Base-by-base conservation (phyloP, 2,113 vertebrate genomes). In the Labrus mixtus region DNA sequence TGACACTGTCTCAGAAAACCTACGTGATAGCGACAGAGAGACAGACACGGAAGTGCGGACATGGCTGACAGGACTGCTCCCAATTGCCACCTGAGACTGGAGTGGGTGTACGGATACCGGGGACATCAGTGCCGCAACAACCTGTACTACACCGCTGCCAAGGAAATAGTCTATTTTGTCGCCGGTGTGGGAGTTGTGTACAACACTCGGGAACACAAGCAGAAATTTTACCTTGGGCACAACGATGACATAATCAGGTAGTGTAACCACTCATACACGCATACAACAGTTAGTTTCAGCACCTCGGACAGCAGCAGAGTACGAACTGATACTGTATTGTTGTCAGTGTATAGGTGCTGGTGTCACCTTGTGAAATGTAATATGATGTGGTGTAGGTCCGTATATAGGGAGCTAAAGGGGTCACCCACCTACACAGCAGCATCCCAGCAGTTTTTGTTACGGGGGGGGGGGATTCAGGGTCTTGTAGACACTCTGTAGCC, bases 211-310 rank as follows among this genome's bases (percentile, higher is more conserved):
- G 97, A 99, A 87, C 97, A 99, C 92, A 97, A 97, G 90, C 97
- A 99, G 94, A 99, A 99, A 97, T 99, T 99, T 93, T 99, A 97
- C 95, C 93, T 98, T 86, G 97, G 97, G 73, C 97, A 99, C 94
- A 98, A 96, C 94, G 97, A 99, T 95, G 97, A 99, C 95, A 98
- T 99, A 91, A 99, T 99, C 95, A 99, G 97, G 98, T 99, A 96
- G 11, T 50, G 72, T 55, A 37, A 67, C 17, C 46, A 9, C 48
- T 8, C 22, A 10, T 2, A 25, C 16, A 63, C 25, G n/a, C 15
- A 46, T 10, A 8, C 4, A 12, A 76, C 58, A 25, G 46, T 76
- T 78, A 2, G 50, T 80, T 91, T 88, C 82, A 90, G 91, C 66
- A 91, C 89, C 89, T 45, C 55, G 84, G 89, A 90, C 87, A 91